A percentile compares a stretch with the other conserved stretches of the same genome.
Conservation (phyloP, 2,797 vertebrate species). For the Dromococcyx pavoninus region DNA sequence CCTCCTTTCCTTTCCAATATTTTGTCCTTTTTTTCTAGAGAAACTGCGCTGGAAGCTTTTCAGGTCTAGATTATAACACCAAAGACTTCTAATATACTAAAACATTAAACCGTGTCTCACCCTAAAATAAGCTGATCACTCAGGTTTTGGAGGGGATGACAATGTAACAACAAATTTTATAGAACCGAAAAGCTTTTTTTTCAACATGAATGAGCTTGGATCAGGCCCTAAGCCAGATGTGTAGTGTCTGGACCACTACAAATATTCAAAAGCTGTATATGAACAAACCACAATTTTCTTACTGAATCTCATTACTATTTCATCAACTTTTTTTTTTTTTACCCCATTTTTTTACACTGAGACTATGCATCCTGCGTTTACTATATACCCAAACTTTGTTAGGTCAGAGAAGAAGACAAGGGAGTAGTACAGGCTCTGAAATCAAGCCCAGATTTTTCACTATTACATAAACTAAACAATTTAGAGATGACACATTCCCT, state of each 20-base stretch:
- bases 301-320: not conserved
- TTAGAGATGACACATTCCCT: conserved; percentile 62
- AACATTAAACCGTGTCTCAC: not conserved
- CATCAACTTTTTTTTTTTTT: not conserved
- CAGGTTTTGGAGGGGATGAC: not conserved
- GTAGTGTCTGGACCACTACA: not conserved
- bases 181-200: not conserved
- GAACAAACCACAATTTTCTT: not conserved
- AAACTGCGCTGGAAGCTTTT: not conserved
- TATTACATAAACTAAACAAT: conserved; percentile 60
- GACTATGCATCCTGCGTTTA: not conserved
- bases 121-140: not conserved
- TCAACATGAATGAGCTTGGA: not conserved
- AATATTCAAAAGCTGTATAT: not conserved
- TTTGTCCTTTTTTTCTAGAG: not conserved
- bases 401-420: not conserved
- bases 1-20: not conserved
- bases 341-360: not conserved
- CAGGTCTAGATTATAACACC: not conserved
- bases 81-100: not conserved
- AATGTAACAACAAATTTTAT: not conserved
- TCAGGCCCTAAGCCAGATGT: not conserved
- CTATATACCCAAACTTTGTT: not conserved
- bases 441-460: conserved; percentile 63
- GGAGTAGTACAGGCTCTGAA: conserved; percentile 25